These are phyloP conservation scores for Podotricha telesiphe DNA, from an alignment of 2,888 invertebrate species.

Conservation along the genomic window DNA sequence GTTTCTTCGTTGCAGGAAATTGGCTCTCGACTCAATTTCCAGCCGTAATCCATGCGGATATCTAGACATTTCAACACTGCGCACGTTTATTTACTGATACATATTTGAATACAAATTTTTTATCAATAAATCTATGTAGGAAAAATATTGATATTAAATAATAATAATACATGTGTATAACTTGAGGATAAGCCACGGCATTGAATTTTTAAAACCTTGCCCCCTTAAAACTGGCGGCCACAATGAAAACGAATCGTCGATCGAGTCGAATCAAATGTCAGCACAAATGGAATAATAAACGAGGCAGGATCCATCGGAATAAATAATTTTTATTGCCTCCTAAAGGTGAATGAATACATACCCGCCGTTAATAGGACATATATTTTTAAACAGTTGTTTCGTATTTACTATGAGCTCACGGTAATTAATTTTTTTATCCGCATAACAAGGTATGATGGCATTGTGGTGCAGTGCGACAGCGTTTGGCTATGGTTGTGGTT, in stretches of 20 bases:
- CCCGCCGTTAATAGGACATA: not conserved
- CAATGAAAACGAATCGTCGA: constrained; percentile 68
- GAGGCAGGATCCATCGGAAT: constrained; percentile 52
- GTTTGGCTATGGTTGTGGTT: too few species aligned
- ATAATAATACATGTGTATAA: not conserved
- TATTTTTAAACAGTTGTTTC: too few species aligned
- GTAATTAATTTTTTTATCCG: too few species aligned
- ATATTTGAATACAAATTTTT: not conserved
- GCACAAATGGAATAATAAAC: constrained; percentile 75
- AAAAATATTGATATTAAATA: not conserved
- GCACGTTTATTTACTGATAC: constrained; percentile 19
- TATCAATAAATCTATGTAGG: not conserved
- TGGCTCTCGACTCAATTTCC: constrained; percentile 52
- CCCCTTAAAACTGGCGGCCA: constrained; percentile 48
- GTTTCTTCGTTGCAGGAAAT: constrained; percentile 47
- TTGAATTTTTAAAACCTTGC: constrained; percentile 30
- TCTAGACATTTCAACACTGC: constrained; percentile 45
- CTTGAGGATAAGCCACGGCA: not conserved
- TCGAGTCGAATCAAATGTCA: constrained; percentile 67
- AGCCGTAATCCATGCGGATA: constrained; percentile 43
- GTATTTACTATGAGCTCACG: too few species aligned
- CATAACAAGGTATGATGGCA: too few species aligned
- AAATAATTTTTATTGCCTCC: constrained; percentile 31
- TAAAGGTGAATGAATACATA: constrained; percentile 3
- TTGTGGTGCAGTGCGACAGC: too few species aligned